Conservation (phyloP, 2,113 vertebrate species). For the Bungarus multicinctus region DNA sequence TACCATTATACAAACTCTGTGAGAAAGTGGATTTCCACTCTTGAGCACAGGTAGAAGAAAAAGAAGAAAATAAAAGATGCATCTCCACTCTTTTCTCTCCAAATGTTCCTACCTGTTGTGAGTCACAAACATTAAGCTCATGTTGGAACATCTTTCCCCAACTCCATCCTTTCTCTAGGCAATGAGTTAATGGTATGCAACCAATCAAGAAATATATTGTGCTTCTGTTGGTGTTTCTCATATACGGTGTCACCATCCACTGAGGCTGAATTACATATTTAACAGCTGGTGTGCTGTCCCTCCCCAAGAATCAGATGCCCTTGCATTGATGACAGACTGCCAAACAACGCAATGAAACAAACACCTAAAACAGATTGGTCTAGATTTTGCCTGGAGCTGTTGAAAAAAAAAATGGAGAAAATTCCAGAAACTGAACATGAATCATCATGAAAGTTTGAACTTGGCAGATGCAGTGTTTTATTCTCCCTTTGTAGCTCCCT, state of each 20-base stretch:
- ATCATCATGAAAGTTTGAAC: constrained; percentile 28
- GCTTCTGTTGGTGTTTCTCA: constrained; percentile 30
- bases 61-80: not conserved
- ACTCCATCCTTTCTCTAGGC: constrained; percentile 6
- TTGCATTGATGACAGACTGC: not conserved
- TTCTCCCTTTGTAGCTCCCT: constrained; percentile 19
- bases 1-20: not conserved
- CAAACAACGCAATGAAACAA: constrained; percentile 40
- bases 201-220: constrained; percentile 40
- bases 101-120: not conserved
- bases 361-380: constrained; percentile 49
- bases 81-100: not conserved
- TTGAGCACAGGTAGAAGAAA: not conserved
- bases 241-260: constrained; percentile 15
- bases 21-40: not conserved
- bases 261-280: constrained; percentile 12
- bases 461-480: not conserved
- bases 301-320: constrained; percentile 18
- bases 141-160: not conserved
- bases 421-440: constrained; percentile 27
- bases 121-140: constrained; percentile 17
- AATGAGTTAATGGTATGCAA: constrained; percentile 34
- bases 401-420: constrained; percentile 5
- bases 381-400: constrained; percentile 50
- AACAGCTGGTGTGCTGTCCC: constrained; percentile 39